Conservation (phyloP, 2,113 vertebrate species). For the Thryonomys swinderianus region DNA sequence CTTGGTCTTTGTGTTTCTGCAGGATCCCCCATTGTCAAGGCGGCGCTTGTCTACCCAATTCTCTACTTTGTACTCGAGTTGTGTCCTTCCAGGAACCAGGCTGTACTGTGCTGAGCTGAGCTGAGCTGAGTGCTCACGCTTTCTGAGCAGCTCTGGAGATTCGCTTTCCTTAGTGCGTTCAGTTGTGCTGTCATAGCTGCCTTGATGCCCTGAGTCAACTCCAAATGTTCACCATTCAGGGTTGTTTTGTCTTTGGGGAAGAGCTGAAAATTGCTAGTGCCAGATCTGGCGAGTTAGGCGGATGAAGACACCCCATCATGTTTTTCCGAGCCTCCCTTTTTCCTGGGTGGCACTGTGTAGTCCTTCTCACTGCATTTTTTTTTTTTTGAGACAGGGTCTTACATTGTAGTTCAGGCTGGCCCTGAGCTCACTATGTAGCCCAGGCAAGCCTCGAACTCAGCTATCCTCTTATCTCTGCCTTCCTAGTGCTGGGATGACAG, state of each 20-base stretch:
- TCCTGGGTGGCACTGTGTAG: no score
- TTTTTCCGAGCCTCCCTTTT: neutral
- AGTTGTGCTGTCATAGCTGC: neutral
- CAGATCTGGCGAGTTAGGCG: neutral
- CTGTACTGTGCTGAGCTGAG: neutral
- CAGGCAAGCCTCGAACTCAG: no score
- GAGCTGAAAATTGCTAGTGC: neutral
- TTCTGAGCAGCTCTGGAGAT: neutral
- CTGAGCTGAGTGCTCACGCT: neutral
- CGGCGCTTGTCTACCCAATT: neutral
- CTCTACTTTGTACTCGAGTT: neutral
- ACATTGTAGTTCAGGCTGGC: no score
- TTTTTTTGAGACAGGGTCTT: no score
- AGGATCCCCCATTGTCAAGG: neutral
- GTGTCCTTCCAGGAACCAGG: neutral
- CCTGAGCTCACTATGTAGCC: no score
- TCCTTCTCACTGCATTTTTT: no score
- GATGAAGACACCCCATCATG: neutral
- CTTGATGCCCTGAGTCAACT: neutral
- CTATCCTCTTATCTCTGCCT: no score
- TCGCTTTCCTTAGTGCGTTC: neutral
- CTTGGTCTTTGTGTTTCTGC: neutral
- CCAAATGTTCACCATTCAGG: neutral
- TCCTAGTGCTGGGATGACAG: no score
- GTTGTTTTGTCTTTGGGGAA: neutral